Percentiles rank a stretch among this genome's conserved stretches.
These are phyloP conservation scores for Etheostoma spectabile DNA, from an alignment of 2,113 vertebrate species.

Conservation along the genomic window DNA sequence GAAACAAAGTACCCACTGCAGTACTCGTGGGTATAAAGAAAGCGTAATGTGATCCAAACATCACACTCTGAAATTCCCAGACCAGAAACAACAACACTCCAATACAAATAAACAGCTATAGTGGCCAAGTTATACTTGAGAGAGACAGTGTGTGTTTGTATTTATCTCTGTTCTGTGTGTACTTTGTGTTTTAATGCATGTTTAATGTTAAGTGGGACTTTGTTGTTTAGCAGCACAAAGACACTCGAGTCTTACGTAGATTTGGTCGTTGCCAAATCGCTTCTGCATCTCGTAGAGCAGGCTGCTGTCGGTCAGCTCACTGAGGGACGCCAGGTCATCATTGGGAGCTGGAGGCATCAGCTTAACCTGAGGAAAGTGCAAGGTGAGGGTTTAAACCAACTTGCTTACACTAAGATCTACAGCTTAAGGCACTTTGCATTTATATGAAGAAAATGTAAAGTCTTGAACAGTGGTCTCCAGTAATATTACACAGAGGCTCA, in stretches of 20 bases:
- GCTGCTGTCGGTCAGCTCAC: conserved; percentile 93
- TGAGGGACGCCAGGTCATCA: conserved; percentile 95
- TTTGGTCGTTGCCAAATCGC: conserved; percentile 95
- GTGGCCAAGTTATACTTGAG: background rate
- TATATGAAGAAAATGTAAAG: background rate
- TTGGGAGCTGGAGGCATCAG: conserved; percentile 95
- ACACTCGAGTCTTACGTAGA: conserved; percentile 87
- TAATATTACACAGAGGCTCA: background rate
- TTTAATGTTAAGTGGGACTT: conserved; percentile 32
- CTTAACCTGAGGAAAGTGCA: conserved; percentile 86
- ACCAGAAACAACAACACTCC: conserved; percentile 7
- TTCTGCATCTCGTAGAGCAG: conserved; percentile 99
- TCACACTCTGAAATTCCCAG: conserved; percentile 27
- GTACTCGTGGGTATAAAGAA: conserved; percentile 18
- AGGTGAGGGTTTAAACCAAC: conserved; percentile 7
- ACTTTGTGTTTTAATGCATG: conserved; percentile 23
- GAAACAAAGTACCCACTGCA: background rate
- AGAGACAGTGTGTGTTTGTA: conserved; percentile 16
- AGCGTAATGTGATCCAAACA: conserved; percentile 31
- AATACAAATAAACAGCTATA: conserved; percentile 15
- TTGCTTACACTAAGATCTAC: background rate
- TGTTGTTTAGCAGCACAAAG: conserved; percentile 12
- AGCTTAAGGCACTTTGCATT: background rate
- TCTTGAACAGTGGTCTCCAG: background rate
- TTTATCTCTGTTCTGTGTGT: conserved; percentile 11